These are phyloP conservation scores for Notodonta dromedarius DNA, from an alignment of 2,888 invertebrate genomes.

Conservation along the genomic window DNA sequence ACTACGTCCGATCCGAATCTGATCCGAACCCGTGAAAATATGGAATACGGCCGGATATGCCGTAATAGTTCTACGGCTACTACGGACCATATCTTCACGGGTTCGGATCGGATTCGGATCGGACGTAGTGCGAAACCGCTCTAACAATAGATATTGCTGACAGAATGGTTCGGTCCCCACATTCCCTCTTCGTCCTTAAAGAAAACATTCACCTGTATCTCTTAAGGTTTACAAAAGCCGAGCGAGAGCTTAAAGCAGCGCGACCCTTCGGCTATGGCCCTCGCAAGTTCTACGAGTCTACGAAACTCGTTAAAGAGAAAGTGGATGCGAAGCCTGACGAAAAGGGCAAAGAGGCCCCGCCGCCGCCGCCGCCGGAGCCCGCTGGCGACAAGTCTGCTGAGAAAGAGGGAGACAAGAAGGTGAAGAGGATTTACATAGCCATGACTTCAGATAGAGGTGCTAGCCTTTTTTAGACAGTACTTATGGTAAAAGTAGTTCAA, in stretches of 20 bases:
- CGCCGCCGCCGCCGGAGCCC: constrained; percentile 78
- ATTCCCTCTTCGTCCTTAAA: too few relatives aligned
- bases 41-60: too few relatives aligned
- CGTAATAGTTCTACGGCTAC: too few relatives aligned
- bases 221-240: constrained; percentile 88
- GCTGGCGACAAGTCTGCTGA: constrained; percentile 60
- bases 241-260: constrained; percentile 88
- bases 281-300: constrained; percentile 85
- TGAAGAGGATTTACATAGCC: constrained; percentile 84
- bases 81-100: too few relatives aligned
- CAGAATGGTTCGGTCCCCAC: too few relatives aligned
- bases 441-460: constrained; percentile 88
- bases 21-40: too few relatives aligned
- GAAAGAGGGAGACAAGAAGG: constrained; percentile 49
- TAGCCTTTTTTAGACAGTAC: neutral
- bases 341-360: constrained; percentile 48
- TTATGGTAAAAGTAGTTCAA: too few relatives aligned
- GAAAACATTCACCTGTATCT: too few relatives aligned
- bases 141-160: too few relatives aligned
- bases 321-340: constrained; percentile 46
- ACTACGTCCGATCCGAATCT: too few relatives aligned
- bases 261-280: constrained; percentile 89
- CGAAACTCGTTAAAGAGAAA: constrained; percentile 53
- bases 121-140: too few relatives aligned
- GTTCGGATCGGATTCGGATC: too few relatives aligned